These are phyloP conservation scores for Balaeniceps rex DNA, from an alignment of 2,113 vertebrate genomes.

Conservation along the genomic window DNA sequence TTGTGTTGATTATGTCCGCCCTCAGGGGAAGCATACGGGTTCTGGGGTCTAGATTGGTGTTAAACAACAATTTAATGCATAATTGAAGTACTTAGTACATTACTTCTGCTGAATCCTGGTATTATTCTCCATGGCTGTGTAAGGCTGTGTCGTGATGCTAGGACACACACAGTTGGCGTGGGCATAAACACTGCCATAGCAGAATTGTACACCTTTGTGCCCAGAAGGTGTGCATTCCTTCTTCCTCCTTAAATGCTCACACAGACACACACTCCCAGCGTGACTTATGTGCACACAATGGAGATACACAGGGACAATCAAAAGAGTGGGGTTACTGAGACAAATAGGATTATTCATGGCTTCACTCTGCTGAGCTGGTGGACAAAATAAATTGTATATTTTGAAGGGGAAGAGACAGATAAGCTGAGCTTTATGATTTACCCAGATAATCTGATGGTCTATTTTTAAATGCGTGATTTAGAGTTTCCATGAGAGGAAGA, in stretches of 20 bases:
- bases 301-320: neutral
- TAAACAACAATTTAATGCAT: neutral
- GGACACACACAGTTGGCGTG: fast-evolving
- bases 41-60: neutral
- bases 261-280: neutral
- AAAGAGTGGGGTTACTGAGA: neutral
- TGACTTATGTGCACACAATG: neutral
- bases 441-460: conserved; percentile 70
- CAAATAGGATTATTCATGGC: conserved; percentile 38
- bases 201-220: neutral
- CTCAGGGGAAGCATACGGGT: neutral
- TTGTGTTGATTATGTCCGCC: neutral
- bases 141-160: neutral
- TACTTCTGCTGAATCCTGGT: neutral
- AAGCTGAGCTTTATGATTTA: conserved; percentile 70
- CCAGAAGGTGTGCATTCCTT: neutral
- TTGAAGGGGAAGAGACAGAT: conserved; percentile 48
- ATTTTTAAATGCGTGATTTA: conserved; percentile 69
- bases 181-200: neutral
- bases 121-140: neutral
- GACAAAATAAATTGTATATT: conserved; percentile 62
- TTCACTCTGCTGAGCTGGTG: neutral
- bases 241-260: neutral
- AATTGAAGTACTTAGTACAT: neutral
- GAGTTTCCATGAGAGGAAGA: conserved; percentile 29